These are phyloP conservation scores for Leptinotarsa haldemani DNA, from an alignment of 2,888 invertebrate genomes.

Conservation along the genomic window DNA sequence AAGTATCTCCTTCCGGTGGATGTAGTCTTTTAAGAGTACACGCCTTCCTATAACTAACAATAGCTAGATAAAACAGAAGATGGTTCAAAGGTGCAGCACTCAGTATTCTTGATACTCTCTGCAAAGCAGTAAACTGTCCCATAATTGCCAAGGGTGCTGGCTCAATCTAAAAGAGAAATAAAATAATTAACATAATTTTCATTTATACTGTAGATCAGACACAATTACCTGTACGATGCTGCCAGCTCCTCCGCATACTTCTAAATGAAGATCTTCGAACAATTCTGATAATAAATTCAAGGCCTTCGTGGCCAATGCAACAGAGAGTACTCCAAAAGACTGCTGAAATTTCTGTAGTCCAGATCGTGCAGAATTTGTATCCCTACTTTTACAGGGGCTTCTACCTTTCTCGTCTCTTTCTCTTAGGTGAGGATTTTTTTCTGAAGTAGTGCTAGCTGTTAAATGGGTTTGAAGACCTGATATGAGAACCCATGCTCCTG, in stretches of 20 bases:
- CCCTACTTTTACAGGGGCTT: constrained; percentile 71
- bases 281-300: constrained; percentile 81
- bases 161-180: constrained; percentile 60
- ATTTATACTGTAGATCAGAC: not conserved
- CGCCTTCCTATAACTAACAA: constrained; percentile 91
- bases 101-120: constrained; percentile 78
- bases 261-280: constrained; percentile 82
- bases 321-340: constrained; percentile 89
- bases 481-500: constrained; percentile 89
- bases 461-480: constrained; percentile 88
- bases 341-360: constrained; percentile 84
- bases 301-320: constrained; percentile 87
- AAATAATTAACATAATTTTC: not conserved
- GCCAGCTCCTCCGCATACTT: constrained; percentile 68
- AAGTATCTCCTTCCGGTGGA: constrained; percentile 86
- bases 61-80: constrained; percentile 88
- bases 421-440: constrained; percentile 58
- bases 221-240: constrained; percentile 56
- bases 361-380: constrained; percentile 70
- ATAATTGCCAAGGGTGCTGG: constrained; percentile 75
- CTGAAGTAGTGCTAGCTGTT: constrained; percentile 71
- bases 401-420: constrained; percentile 71
- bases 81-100: constrained; percentile 81
- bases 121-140: constrained; percentile 75
- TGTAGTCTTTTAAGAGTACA: constrained; percentile 85